Percentiles rank a stretch among this genome's conserved stretches.
Evolutionary conservation across 2,888 invertebrate genomes (phyloP).

Genomic region (Phlogophora meticulosa): DNA sequence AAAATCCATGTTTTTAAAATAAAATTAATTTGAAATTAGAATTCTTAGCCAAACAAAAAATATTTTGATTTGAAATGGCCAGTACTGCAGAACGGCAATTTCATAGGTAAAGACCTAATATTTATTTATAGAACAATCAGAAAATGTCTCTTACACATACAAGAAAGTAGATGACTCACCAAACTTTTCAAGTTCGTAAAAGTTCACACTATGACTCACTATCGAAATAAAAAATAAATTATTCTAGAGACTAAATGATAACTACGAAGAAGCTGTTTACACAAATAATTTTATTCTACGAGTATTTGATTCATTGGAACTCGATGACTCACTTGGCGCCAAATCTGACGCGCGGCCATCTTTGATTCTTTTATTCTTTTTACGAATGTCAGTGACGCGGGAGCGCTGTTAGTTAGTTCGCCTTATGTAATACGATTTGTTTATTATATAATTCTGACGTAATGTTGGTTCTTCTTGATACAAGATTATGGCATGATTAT

Average conservation of each 20-base stretch:
- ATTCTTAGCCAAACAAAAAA: too few species aligned
- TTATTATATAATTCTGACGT: constrained; percentile 59
- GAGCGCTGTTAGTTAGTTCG: constrained; percentile 38
- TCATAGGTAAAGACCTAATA: too few species aligned
- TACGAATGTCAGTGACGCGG: constrained; percentile 57
- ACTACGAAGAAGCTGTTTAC: constrained; percentile 39
- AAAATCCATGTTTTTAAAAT: too few species aligned
- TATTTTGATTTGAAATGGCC: too few species aligned
- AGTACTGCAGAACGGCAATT: too few species aligned
- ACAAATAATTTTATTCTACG: constrained; percentile 37
- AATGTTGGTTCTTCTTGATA: constrained; percentile 50
- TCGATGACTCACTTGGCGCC: constrained; percentile 65
- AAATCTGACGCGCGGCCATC: constrained; percentile 59
- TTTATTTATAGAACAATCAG: constrained; percentile 29
- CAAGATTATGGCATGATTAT: constrained; percentile 27
- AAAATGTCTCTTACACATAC: constrained; percentile 5
- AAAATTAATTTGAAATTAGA: too few species aligned
- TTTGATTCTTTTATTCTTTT: constrained; percentile 52
- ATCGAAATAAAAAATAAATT: constrained; percentile 10
- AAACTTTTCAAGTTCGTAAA: constrained; percentile 35
- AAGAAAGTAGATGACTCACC: constrained; percentile 40
- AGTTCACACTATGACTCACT: constrained; percentile 50
- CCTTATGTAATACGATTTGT: constrained; percentile 53
- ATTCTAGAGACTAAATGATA: constrained; percentile 30
- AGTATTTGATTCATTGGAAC: constrained; percentile 64